Evolutionary conservation across 2,888 invertebrate species (phyloP), one percentile per base, ranked within the genome.

Genomic region (Leptinotarsa juncta): DNA sequence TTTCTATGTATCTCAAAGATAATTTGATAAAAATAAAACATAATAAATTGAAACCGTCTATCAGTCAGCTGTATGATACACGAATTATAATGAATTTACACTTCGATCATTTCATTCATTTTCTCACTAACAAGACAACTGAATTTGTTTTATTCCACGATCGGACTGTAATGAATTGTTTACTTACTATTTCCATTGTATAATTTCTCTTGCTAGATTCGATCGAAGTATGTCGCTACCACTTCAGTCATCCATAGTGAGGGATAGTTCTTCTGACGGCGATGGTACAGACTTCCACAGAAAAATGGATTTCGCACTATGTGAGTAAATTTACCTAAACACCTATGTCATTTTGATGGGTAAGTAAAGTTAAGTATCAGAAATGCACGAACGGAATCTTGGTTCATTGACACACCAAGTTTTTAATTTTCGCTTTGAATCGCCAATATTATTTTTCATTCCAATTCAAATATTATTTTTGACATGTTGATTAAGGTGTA

Each of bases 221-320:
- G 93, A 93, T 87, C 88, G 93, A 82, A 93, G 93, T 85, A 92
- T 93, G 91, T 93, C 93, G 10, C 87, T 93, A 73, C 93, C 94
- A 51, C 86, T 93, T 57, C 88, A 87, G 82, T 87, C 89, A 65
- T 87, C 88, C 86, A 89, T 77, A 88, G 88, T 85, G n/a, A 88
- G 88, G 78, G 90, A 90, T 71, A 87, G 85, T 78, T 89, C 88
- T 62, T 87, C 88, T 32, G 91, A 91, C 73, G 89, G 88, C 50
- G 88, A 90, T 26, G 78, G 87, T 78, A 81, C 85, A 48, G 87
- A 87, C 72, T 78, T 91, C 78, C 81, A 83, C 81, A 90, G 94
- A 81, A 93, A 94, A 87, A 95, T 95, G 94, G 95, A 96, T 86
- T 93, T 95, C 87, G 94, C 95, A 77, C 90, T 95, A 86, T 96